A percentile compares a stretch with the other conserved stretches of the same genome.
Conservation (phyloP, 1,140 invertebrate genomes). For the Drosophila athabasca region DNA sequence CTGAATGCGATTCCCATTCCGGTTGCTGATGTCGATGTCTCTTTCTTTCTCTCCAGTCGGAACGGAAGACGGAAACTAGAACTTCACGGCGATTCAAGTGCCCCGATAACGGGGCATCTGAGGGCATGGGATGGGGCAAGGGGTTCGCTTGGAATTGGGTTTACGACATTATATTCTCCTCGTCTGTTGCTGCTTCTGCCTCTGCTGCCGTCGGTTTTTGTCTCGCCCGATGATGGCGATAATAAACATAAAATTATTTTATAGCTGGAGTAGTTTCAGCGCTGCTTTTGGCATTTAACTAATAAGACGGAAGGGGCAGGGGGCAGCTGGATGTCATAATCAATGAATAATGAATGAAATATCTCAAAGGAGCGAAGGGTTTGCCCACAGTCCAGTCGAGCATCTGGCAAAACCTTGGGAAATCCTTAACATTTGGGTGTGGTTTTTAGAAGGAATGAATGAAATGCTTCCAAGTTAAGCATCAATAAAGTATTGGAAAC, state of each 20-base stretch:
- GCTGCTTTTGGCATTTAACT: slow-evolving; percentile 49
- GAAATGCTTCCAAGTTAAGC: not conserved
- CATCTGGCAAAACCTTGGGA: too few relatives aligned
- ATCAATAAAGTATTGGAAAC: not conserved
- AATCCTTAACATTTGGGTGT: not conserved
- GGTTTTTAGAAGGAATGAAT: too few relatives aligned
- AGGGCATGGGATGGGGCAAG: not conserved
- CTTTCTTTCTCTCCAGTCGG: slow-evolving; percentile 7
- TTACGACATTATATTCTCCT: slow-evolving; percentile 36
- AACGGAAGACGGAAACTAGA: slow-evolving; percentile 58
- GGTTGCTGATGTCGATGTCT: slow-evolving; percentile 49
- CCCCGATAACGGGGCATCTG: slow-evolving; percentile 36
- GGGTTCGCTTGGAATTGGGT: slow-evolving; percentile 49
- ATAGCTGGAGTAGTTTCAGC: slow-evolving; percentile 33
- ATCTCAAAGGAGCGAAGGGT: not conserved
- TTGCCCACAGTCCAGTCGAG: too few relatives aligned
- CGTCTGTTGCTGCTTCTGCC: too few relatives aligned
- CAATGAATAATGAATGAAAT: slow-evolving; percentile 32
- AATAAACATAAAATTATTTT: slow-evolving; percentile 68
- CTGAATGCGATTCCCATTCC: slow-evolving; percentile 36
- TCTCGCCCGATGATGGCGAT: slow-evolving; percentile 30
- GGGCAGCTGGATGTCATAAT: slow-evolving; percentile 4
- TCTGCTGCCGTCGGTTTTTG: slow-evolving; percentile 10
- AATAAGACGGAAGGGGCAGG: slow-evolving; percentile 28
- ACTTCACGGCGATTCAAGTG: slow-evolving; percentile 50